These are phyloP conservation scores for Erpobdella octoculata DNA, from an alignment of 2,888 invertebrate species.

Conservation along the genomic window DNA sequence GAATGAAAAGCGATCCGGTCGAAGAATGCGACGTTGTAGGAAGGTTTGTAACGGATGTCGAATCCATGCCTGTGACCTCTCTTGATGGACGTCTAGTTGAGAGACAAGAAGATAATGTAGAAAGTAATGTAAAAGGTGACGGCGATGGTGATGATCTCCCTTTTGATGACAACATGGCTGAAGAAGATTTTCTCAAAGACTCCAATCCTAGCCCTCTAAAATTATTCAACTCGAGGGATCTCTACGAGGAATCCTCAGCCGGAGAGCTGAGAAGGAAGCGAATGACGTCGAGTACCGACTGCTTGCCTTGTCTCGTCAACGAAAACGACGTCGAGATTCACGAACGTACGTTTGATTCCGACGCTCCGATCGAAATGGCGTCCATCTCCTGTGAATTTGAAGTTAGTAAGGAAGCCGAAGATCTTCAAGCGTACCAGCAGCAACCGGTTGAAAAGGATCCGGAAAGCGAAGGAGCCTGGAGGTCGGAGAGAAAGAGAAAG, in stretches of 20 bases:
- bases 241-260: background rate
- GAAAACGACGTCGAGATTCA: slow-evolving; percentile 19
- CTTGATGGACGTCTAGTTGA: slow-evolving; percentile 22
- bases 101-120: background rate
- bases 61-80: background rate
- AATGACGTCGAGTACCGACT: background rate
- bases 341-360: background rate
- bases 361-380: background rate
- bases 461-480: background rate
- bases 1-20: background rate
- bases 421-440: background rate
- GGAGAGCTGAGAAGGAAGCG: background rate
- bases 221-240: background rate
- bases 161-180: background rate
- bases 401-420: background rate
- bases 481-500: background rate
- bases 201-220: slow-evolving; percentile 2
- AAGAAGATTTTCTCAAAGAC: background rate
- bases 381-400: background rate
- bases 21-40: background rate
- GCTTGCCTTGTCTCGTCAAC: slow-evolving; percentile 8
- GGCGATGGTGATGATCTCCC: background rate
- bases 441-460: slow-evolving; percentile 28
- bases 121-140: background rate
- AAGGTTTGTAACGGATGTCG: background rate